phyloP scores from a whole-genome alignment of 2,113 vertebrate genomes.

The Benthochromis sp. region DNA sequence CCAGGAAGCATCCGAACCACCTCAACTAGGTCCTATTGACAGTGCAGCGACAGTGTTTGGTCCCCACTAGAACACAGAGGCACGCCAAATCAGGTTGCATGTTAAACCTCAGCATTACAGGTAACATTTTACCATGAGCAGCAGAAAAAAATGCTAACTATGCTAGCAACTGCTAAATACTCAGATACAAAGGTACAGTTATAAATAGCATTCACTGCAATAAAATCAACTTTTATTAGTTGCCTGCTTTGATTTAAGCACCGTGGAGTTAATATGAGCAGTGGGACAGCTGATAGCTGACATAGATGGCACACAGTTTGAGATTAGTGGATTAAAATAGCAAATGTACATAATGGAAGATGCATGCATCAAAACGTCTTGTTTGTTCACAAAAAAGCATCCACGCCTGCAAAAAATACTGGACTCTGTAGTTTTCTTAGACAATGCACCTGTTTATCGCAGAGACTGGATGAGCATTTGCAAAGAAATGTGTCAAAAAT shows the following conservation, averaged over 20 bases:
- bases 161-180: neutral
- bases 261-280: neutral
- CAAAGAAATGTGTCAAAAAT: neutral
- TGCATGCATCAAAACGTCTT: neutral
- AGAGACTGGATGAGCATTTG: neutral
- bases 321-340: neutral
- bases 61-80: neutral
- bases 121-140: neutral
- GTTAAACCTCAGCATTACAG: neutral
- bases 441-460: neutral
- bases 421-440: neutral
- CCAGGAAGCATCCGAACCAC: neutral
- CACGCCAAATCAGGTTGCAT: neutral
- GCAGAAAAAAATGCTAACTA: neutral
- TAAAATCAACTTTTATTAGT: neutral
- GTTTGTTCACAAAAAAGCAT: neutral
- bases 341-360: neutral
- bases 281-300: neutral
- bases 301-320: neutral
- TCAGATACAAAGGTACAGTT: neutral
- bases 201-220: neutral
- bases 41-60: neutral
- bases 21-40: neutral
- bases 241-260: neutral
- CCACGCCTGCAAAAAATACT: neutral